Evolutionary conservation across 1,140 invertebrate species (phyloP), one percentile per base, ranked within the genome.

Genomic region (Acyrthosiphon pisum): DNA sequence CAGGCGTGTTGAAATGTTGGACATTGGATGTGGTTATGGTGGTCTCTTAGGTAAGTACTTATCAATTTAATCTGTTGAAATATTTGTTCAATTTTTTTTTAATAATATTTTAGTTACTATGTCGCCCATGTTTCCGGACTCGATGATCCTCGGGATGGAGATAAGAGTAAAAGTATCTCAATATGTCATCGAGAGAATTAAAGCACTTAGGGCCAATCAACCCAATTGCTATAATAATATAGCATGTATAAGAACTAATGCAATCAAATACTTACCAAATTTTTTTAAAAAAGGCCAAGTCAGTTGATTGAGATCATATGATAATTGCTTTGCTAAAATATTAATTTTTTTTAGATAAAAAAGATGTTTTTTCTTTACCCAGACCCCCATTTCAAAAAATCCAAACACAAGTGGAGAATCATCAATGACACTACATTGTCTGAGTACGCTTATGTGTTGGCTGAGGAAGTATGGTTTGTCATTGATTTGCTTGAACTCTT

Each of bases 281-380:
- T 99, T 97, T 95, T 99, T 99, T 95, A 95, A 96, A 68, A 99
- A 99, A 96, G 98, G 97, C 94, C 98, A 99, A 96, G 98, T 98
- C 95, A 95, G 94, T 94, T 35, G 41, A 56, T 53, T 9, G 22
- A 89, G 1, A 35, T 22, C 26, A 35, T 20, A 37, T 84, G 8
- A 44, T 84, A 44, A 23, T 20, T 22, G 6, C 35, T 20, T 23
- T 56, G 14, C 30, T 89, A 89, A 93, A 50, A 93, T 94, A 94
- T 94, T 96, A 6, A 53, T 53, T 96, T 94, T 97, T 94, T 96
- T 30, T 93, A 99, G 97, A 95, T 99, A 30, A 97, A 97, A 94
- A 99, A 99, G 96, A 99, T 99, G 97, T 99, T 99, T 95, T 99
- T 99, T 95, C 96, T 99, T n/a, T 99, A 99, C 95, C 99, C 99